Evolutionary conservation across 1,140 invertebrate genomes (phyloP).

Genomic region (Heliconius congener): DNA sequence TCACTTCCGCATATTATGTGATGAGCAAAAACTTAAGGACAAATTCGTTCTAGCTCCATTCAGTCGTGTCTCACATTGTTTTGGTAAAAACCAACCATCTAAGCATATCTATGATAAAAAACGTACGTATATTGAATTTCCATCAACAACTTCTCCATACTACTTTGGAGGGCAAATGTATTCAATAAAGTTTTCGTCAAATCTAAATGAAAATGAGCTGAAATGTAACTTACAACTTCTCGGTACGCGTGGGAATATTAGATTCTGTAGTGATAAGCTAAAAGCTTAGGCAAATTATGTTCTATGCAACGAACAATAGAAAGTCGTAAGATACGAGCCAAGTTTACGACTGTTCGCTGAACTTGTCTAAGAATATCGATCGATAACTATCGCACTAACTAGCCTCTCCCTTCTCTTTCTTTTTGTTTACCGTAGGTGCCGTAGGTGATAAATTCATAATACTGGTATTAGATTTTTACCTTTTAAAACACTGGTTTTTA

Average conservation of each 20-base stretch:
- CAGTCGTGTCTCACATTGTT: too few species aligned
- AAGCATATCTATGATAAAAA: too few species aligned
- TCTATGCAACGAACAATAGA: neutral
- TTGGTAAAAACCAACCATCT: too few species aligned
- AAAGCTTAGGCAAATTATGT: conserved; percentile 11
- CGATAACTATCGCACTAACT: neutral
- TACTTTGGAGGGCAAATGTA: neutral
- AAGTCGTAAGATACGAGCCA: neutral
- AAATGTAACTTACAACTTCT: neutral
- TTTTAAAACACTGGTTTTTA: neutral
- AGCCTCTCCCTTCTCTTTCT: too few species aligned
- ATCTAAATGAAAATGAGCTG: neutral
- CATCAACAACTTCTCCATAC: neutral
- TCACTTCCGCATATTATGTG: too few species aligned
- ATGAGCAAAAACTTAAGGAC: too few species aligned
- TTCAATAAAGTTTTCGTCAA: neutral
- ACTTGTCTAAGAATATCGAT: conserved; percentile 5
- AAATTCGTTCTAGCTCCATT: too few species aligned
- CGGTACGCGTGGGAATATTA: neutral
- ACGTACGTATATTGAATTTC: too few species aligned
- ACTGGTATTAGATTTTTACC: neutral
- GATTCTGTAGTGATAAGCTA: neutral
- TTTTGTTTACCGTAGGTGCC: neutral
- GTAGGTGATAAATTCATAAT: neutral
- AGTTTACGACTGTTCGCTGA: neutral